phyloP scores from a whole-genome alignment of 2,797 vertebrate genomes.

The Tragopan temminckii region DNA sequence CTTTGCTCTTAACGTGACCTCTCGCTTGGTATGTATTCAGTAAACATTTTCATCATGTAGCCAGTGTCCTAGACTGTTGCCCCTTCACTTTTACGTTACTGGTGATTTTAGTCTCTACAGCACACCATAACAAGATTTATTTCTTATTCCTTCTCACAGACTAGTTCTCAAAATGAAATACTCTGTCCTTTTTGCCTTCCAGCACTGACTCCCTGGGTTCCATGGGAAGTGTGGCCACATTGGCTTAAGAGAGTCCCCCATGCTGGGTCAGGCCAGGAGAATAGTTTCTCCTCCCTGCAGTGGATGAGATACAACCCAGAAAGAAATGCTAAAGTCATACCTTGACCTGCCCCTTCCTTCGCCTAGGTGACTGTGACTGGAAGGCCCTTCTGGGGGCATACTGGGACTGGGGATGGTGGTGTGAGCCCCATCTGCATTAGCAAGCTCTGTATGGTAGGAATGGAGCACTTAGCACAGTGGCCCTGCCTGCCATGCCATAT shows the following conservation, averaged over 20 bases:
- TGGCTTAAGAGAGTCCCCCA: background rate
- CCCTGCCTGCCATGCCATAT: background rate
- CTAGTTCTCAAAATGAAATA: background rate
- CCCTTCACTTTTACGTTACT: background rate
- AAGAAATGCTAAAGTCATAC: background rate
- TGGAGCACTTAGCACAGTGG: background rate
- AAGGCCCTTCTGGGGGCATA: background rate
- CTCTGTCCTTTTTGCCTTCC: background rate
- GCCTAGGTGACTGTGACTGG: background rate
- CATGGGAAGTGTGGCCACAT: background rate
- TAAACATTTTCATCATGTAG: background rate
- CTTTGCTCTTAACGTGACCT: conserved; percentile 9
- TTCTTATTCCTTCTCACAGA: background rate
- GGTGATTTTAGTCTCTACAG: background rate
- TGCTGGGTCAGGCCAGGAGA: background rate
- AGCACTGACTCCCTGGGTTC: background rate
- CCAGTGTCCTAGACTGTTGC: background rate
- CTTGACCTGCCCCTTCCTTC: background rate
- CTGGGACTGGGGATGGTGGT: background rate
- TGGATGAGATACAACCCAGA: background rate
- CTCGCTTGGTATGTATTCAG: background rate
- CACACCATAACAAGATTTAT: background rate
- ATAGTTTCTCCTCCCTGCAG: background rate
- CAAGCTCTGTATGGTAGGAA: rapidly evolving
- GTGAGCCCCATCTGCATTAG: background rate